Evolutionary conservation across 2,888 invertebrate genomes (phyloP).

Genomic region (Hirtodrosophila duncani): DNA sequence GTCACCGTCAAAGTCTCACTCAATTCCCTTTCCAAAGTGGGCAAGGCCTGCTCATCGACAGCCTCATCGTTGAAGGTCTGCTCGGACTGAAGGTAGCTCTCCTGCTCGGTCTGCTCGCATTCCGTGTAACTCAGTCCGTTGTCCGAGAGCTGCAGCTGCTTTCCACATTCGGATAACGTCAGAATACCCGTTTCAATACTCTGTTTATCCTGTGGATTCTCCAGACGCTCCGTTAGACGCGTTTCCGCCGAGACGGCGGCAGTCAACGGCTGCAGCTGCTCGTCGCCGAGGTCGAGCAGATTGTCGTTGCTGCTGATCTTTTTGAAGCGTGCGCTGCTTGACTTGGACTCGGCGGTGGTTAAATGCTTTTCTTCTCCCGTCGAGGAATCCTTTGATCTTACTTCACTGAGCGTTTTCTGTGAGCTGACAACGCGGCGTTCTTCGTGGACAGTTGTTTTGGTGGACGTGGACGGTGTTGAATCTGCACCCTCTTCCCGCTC

Average conservation of each 20-base stretch:
- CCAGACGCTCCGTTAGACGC: conserved; percentile 72
- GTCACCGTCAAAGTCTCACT: conserved; percentile 60
- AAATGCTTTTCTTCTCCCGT: conserved; percentile 73
- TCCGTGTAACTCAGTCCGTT: conserved; percentile 63
- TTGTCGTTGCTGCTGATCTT: conserved; percentile 71
- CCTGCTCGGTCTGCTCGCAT: conserved; percentile 68
- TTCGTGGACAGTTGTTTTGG: conserved; percentile 61
- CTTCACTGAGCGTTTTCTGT: conserved; percentile 67
- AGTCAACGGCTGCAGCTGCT: conserved; percentile 73
- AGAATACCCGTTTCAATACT: conserved; percentile 77
- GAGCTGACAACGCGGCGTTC: conserved; percentile 71
- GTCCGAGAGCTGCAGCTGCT: conserved; percentile 63
- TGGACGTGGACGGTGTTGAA: conserved; percentile 1
- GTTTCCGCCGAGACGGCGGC: conserved; percentile 76
- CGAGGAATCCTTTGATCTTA: conserved; percentile 56
- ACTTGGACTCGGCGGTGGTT: conserved; percentile 69
- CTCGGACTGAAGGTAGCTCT: conserved; percentile 62
- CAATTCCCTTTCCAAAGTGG: conserved; percentile 55
- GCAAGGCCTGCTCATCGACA: conserved; percentile 20
- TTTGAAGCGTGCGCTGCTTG: conserved; percentile 70
- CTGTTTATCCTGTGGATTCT: conserved; percentile 76
- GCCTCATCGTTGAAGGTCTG: conserved; percentile 30
- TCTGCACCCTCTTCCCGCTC: conserved; percentile 45
- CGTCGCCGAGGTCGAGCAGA: conserved; percentile 66
- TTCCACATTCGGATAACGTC: conserved; percentile 78